phyloP scores from a whole-genome alignment of 2,888 invertebrate genomes.

The Nipponacmea schrenckii region DNA sequence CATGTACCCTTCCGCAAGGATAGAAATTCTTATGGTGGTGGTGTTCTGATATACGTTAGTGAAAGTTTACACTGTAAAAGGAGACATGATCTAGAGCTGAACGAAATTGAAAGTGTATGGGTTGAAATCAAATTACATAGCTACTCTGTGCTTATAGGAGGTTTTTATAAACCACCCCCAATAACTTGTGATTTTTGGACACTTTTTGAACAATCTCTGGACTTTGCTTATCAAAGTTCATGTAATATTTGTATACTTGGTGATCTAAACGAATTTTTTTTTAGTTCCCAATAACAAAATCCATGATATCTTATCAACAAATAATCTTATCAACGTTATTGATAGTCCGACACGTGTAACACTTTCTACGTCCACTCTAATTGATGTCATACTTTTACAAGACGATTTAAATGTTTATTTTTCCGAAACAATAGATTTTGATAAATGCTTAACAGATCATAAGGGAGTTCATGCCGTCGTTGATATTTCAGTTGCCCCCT shows the following conservation, averaged over 20 bases:
- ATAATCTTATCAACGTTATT: neutral
- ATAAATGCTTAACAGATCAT: neutral
- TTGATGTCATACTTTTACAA: neutral
- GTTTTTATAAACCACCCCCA: neutral
- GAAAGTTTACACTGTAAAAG: neutral
- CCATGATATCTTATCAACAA: neutral
- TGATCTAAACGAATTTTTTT: neutral
- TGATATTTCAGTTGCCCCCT: neutral
- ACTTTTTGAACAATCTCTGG: neutral
- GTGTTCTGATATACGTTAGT: neutral
- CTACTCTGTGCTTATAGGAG: neutral
- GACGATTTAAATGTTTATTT: neutral
- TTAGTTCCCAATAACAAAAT: neutral
- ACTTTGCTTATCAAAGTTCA: neutral
- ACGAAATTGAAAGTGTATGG: neutral
- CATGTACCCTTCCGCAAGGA: neutral
- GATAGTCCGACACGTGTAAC: neutral
- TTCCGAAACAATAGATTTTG: neutral
- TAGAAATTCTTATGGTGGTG: neutral
- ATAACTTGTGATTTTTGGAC: neutral
- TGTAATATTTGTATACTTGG: neutral
- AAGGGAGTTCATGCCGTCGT: neutral
- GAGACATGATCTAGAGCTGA: neutral
- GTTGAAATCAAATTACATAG: neutral
- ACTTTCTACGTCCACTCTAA: neutral